A percentile compares a stretch with the other conserved stretches of the same genome.
phyloP scores from a whole-genome alignment of 2,888 invertebrate genomes.

The Rhopalosiphum nymphaeae region DNA sequence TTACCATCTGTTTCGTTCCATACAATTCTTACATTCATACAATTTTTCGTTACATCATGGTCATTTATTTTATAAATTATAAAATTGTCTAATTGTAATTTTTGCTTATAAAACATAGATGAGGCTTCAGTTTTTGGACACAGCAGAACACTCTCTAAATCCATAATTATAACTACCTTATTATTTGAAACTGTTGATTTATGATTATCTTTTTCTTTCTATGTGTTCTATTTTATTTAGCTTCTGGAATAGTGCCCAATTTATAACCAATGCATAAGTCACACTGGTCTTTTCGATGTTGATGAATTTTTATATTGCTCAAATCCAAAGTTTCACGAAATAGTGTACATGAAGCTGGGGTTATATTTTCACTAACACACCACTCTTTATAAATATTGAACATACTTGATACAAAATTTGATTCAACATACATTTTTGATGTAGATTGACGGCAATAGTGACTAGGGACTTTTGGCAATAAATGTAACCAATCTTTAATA shows the following conservation, averaged over 20 bases:
- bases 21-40: too few species aligned
- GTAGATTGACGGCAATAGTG: too few species aligned
- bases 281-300: too few species aligned
- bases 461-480: background rate
- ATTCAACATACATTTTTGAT: too few species aligned
- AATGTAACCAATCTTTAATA: conserved; percentile 12
- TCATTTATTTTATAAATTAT: background rate
- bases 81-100: background rate
- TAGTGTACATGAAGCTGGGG: too few species aligned
- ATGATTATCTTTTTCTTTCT: conserved; percentile 9
- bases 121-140: conserved; percentile 6
- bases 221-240: background rate
- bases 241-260: background rate
- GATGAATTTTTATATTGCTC: background rate
- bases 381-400: too few species aligned
- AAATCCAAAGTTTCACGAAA: background rate
- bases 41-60: background rate
- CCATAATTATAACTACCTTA: background rate
- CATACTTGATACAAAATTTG: too few species aligned
- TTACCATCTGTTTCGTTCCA: conserved; percentile 4
- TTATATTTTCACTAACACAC: too few species aligned
- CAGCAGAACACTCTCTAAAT: background rate
- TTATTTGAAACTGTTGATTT: background rate
- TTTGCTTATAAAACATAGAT: conserved; percentile 2
- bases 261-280: background rate